Evolutionary conservation across 2,797 vertebrate species (phyloP).

Genomic region (Sebastes ruberrimus): DNA sequence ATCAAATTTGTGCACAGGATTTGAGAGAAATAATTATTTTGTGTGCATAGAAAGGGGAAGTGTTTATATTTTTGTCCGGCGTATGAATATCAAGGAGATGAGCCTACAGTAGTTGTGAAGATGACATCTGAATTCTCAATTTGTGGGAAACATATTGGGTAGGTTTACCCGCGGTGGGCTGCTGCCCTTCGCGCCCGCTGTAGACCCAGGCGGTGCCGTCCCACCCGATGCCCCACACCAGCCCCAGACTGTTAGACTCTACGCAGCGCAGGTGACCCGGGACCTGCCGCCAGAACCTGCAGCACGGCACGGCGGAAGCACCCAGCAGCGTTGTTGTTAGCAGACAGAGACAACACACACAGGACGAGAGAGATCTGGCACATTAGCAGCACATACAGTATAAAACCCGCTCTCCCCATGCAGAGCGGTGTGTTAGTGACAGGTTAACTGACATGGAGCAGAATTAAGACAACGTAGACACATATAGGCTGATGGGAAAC

Average conservation of each 20-base stretch:
- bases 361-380: not conserved
- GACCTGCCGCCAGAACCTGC: conserved; percentile 97
- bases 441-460: not conserved
- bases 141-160: not conserved
- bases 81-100: not conserved
- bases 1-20: not conserved
- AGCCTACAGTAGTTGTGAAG: not conserved
- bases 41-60: not conserved
- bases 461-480: not conserved
- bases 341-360: conserved; percentile 12
- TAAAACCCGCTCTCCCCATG: not conserved
- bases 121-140: not conserved
- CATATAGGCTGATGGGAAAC: not conserved
- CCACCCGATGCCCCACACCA: conserved; percentile 95
- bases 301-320: conserved; percentile 68
- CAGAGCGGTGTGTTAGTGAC: not conserved
- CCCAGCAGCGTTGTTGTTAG: conserved; percentile 1
- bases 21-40: not conserved
- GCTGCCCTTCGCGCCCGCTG: conserved; percentile 84
- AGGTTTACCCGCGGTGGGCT: conserved; percentile 86
- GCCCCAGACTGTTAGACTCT: conserved; percentile 90
- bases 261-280: conserved; percentile 92
- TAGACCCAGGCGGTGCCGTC: conserved; percentile 95
- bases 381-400: not conserved
- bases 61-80: not conserved